Evolutionary conservation across 1,140 invertebrate species (phyloP), one percentile per base, ranked within the genome.

Genomic region (Drosophila guanche): DNA sequence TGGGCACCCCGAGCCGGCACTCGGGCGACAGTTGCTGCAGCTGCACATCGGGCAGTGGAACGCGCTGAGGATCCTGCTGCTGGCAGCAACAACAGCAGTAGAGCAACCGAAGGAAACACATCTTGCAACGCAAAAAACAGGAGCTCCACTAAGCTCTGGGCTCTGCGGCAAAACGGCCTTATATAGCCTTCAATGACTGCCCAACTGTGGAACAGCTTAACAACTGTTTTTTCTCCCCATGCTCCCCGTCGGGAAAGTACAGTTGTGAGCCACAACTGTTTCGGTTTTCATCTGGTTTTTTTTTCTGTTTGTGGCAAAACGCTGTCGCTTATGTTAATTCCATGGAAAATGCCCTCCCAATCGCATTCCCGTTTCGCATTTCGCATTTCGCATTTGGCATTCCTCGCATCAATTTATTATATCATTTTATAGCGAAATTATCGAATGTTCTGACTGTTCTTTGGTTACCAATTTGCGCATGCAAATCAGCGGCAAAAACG

Each of bases 391-490:
- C 16, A 20, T 20, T 20, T 20, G 16, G 16, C 16, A 20, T 20
- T 20, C 16, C 16, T 20, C 16, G 16, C 50, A 48, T 40, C 41
- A 33, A 57, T 52, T 57, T 37, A 37, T 37, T 37, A 37, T 37
- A 12, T 37, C 3, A 4, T 37, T 4, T 37, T 37, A 37, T 12
- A 12, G 33, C 12, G 33, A 3, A 37, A 12, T 37, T 12, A 12
- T 37, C 33, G 10, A 4, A 10, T 12, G 10, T 57, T 27, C 22
- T 27, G 52, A 47, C 51, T 51, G 56, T 56, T 57, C 71, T 83
- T 80, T 60, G 61, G 58, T 77, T 83, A 83, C 78, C 79, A 83
- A 80, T 80, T 80, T 83, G 73, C 61, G 46, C 67, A 73, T 77
- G 79, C 79, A 80, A 80, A 80, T 68, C 61, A 67, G 46, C 29